Conservation (phyloP, 2,888 invertebrate genomes). For the Dicycla oo region DNA sequence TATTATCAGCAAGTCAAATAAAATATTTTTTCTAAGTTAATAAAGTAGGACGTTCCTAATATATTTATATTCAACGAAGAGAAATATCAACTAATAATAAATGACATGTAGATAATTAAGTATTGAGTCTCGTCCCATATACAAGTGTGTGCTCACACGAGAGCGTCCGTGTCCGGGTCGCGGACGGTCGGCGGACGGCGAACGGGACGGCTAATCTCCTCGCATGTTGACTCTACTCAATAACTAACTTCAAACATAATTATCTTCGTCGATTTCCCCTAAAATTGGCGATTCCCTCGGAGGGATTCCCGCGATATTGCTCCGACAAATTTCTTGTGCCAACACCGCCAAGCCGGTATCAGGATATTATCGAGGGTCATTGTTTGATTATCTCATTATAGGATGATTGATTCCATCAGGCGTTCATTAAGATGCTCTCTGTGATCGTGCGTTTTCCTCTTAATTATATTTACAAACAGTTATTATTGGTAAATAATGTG, state of each 20-base stretch:
- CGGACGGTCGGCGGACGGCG: slow-evolving; percentile 17
- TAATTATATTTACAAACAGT: slow-evolving; percentile 63
- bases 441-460: slow-evolving; percentile 51
- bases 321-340: slow-evolving; percentile 88
- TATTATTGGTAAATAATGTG: slow-evolving; percentile 48
- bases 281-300: slow-evolving; percentile 86
- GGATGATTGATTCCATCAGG: slow-evolving; percentile 87
- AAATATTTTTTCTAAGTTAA: slow-evolving; percentile 6
- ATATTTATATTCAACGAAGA: slow-evolving; percentile 11
- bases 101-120: slow-evolving; percentile 60
- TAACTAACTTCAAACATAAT: slow-evolving; percentile 90
- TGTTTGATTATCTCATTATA: slow-evolving; percentile 89
- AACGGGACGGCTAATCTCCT: slow-evolving; percentile 76
- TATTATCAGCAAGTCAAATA: not conserved
- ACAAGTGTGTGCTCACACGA: slow-evolving; percentile 49
- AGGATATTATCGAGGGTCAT: slow-evolving; percentile 86
- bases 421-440: slow-evolving; percentile 74
- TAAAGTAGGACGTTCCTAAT: not conserved
- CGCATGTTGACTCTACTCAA: slow-evolving; percentile 87
- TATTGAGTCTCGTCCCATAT: slow-evolving; percentile 36
- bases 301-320: slow-evolving; percentile 84
- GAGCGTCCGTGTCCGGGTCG: slow-evolving; percentile 17
- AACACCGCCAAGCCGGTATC: slow-evolving; percentile 79
- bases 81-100: slow-evolving; percentile 43
- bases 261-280: slow-evolving; percentile 89